phyloP scores from a whole-genome alignment of 2,113 vertebrate species.

The human region DNA sequence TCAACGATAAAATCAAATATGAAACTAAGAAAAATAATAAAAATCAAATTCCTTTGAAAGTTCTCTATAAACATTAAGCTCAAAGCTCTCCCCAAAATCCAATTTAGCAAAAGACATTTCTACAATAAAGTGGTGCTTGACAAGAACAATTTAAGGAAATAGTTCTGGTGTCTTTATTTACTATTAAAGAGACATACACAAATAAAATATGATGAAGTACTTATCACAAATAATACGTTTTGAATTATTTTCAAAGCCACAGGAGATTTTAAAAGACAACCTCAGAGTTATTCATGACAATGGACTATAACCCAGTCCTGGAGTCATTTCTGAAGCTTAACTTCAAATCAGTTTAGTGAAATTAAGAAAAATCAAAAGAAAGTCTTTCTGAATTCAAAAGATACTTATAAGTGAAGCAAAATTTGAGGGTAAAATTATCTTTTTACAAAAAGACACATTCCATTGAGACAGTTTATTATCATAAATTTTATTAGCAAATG shows the following conservation, averaged over 20 bases:
- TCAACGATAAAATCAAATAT: slow-evolving; percentile 68
- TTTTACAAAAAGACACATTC: neutral
- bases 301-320: neutral
- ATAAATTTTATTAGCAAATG: slow-evolving; percentile 6
- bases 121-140: slow-evolving; percentile 61
- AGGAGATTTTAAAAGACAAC: slow-evolving; percentile 12
- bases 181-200: slow-evolving; percentile 48
- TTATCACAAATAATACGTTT: neutral
- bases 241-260: slow-evolving; percentile 20
- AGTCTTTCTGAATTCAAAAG: slow-evolving; percentile 37
- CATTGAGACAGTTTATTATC: neutral
- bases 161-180: slow-evolving; percentile 18
- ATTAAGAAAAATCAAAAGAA: slow-evolving; percentile 26
- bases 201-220: slow-evolving; percentile 19
- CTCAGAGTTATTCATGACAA: neutral
- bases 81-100: slow-evolving; percentile 63
- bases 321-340: neutral
- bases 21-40: slow-evolving; percentile 65
- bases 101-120: slow-evolving; percentile 56
- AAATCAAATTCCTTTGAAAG: slow-evolving; percentile 72
- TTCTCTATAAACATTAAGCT: slow-evolving; percentile 57
- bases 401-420: neutral
- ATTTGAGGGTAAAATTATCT: slow-evolving; percentile 15
- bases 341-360: slow-evolving; percentile 45
- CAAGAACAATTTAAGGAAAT: slow-evolving; percentile 61